Percentiles rank a stretch among this genome's conserved stretches.
phyloP scores from a whole-genome alignment of 2,113 vertebrate genomes.

The Poecilia latipinna region DNA sequence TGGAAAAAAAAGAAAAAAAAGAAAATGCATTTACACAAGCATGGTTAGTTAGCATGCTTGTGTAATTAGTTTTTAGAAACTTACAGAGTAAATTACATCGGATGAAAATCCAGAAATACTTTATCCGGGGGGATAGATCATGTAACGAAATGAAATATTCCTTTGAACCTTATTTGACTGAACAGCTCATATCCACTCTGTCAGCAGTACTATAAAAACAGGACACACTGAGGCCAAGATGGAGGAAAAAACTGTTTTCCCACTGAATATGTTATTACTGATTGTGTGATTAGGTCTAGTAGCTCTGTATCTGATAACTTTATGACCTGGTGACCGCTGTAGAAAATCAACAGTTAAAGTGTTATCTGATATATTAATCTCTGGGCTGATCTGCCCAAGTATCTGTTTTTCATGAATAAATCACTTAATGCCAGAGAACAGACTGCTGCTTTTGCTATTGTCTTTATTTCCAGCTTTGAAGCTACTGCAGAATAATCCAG shows the following conservation, averaged over 20 bases:
- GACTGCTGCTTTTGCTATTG: constrained; percentile 7
- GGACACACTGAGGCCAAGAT: constrained; percentile 10
- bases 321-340: constrained; percentile 23
- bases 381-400: constrained; percentile 3
- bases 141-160: background rate
- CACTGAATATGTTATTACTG: constrained; percentile 31
- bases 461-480: constrained; percentile 20
- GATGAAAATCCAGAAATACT: background rate
- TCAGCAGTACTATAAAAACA: constrained; percentile 3
- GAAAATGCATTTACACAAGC: background rate
- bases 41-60: background rate
- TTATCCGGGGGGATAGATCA: too few relatives aligned
- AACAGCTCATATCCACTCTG: constrained; percentile 30
- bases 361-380: constrained; percentile 19
- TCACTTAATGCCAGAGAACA: constrained; percentile 3
- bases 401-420: constrained; percentile 45
- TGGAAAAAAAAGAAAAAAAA: too few relatives aligned
- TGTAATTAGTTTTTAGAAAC: too few relatives aligned
- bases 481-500: constrained; percentile 15
- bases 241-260: constrained; percentile 5
- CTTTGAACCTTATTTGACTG: constrained; percentile 6
- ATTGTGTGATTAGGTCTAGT: constrained; percentile 36
- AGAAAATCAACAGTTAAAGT: background rate
- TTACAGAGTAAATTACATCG: background rate
- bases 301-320: constrained; percentile 45